Conservation (phyloP, 2,113 vertebrate genomes). For the Vulpes lagopus region DNA sequence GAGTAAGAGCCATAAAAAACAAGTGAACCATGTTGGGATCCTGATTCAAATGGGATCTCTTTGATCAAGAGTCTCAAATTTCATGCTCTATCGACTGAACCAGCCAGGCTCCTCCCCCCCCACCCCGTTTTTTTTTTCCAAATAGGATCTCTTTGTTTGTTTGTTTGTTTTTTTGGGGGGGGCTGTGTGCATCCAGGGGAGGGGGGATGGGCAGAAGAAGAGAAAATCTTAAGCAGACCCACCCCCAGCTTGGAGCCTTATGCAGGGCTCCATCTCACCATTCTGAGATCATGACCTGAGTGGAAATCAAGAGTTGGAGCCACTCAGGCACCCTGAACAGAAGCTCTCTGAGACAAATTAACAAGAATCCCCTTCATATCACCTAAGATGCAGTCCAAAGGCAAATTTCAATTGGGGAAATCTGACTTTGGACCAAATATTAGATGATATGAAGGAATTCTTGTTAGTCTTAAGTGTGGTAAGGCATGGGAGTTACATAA, state of each 20-base stretch:
- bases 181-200: too few relatives aligned
- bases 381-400: background rate
- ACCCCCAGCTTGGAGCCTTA: background rate
- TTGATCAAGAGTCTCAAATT: background rate
- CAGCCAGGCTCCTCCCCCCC: background rate
- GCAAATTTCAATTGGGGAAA: conserved; percentile 7
- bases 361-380: background rate
- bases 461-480: background rate
- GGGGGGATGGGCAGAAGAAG: background rate
- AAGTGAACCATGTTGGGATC: background rate
- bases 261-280: background rate
- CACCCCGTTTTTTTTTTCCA: background rate
- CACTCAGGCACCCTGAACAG: background rate
- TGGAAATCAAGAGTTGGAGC: background rate
- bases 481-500: background rate
- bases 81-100: background rate
- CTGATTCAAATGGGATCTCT: background rate
- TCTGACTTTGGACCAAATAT: background rate
- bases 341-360: conserved; percentile 6
- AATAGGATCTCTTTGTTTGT: background rate
- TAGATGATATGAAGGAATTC: background rate
- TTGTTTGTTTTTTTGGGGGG: background rate
- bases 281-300: background rate
- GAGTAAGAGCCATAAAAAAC: background rate
- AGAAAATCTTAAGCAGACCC: background rate